Conservation (phyloP, 2,113 vertebrate species). For the Marcusenius ussheri region DNA sequence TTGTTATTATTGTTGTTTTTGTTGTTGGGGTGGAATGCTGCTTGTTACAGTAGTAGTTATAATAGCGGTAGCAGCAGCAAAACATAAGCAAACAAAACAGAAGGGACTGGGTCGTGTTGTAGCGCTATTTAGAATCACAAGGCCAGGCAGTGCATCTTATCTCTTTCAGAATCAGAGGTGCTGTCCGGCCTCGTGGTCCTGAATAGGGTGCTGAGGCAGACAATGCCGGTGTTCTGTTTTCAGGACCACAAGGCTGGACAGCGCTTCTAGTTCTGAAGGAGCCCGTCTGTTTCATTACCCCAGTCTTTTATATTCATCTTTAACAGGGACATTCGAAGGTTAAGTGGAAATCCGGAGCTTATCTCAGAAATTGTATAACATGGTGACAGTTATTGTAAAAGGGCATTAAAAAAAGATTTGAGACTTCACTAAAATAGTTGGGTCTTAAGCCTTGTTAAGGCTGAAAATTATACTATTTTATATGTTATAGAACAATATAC, state of each 20-base stretch:
- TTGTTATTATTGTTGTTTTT: background rate
- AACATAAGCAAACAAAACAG: background rate
- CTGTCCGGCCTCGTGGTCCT: background rate
- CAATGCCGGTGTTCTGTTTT: background rate
- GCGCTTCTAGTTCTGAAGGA: background rate
- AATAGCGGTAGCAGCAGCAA: background rate
- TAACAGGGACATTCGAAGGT: background rate
- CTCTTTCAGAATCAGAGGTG: background rate
- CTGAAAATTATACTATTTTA: background rate
- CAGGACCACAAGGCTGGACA: background rate
- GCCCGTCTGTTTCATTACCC: background rate
- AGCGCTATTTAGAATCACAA: background rate
- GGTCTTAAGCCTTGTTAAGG: background rate
- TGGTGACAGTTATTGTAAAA: background rate
- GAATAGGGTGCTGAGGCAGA: background rate
- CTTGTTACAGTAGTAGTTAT: background rate
- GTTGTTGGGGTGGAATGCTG: background rate
- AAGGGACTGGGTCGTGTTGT: background rate
- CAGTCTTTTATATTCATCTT: background rate
- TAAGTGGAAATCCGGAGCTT: background rate
- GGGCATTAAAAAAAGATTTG: background rate
- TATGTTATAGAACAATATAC: background rate
- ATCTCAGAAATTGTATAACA: background rate
- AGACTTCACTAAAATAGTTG: background rate
- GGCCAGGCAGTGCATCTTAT: background rate